Percentiles rank a stretch among this genome's conserved stretches.
Conservation (phyloP, 2,888 invertebrate genomes). For the Heteropelma amictum region DNA sequence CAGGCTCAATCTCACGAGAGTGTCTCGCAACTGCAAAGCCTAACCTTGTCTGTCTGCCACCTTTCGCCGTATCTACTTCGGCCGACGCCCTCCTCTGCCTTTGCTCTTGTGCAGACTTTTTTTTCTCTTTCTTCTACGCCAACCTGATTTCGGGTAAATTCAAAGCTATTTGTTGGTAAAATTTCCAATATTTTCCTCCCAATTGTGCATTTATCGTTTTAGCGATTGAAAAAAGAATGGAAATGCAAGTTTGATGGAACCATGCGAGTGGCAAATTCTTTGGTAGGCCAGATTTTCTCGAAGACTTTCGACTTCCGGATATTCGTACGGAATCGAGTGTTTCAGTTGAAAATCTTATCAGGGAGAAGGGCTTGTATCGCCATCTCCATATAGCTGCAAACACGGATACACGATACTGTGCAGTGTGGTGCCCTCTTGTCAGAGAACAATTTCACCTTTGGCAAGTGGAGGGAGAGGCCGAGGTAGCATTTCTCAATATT, state of each 20-base stretch:
- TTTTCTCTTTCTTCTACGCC: constrained; percentile 27
- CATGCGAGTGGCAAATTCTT: too few relatives aligned
- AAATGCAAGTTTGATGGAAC: too few relatives aligned
- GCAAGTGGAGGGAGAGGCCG: constrained; percentile 54
- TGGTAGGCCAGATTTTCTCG: neutral
- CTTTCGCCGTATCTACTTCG: constrained; percentile 18
- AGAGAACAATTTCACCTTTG: constrained; percentile 20
- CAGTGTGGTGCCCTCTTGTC: constrained; percentile 24
- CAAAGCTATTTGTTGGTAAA: too few relatives aligned
- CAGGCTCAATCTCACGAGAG: constrained; percentile 76
- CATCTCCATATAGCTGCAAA: neutral
- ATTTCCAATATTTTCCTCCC: too few relatives aligned
- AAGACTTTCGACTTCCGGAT: constrained; percentile 5
- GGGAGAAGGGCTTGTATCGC: neutral
- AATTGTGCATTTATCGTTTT: too few relatives aligned
- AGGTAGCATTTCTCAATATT: constrained; percentile 75
- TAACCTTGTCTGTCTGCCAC: constrained; percentile 18
- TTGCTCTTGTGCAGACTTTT: constrained; percentile 43
- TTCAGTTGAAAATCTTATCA: constrained; percentile 46
- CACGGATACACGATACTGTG: neutral
- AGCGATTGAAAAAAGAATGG: too few relatives aligned
- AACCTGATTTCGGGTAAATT: constrained; percentile 4
- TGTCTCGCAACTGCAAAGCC: constrained; percentile 67
- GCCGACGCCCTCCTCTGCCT: constrained; percentile 44
- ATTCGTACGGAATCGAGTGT: constrained; percentile 9